Evolutionary conservation across 2,797 vertebrate species (phyloP).

Genomic region (Limosa lapponica): DNA sequence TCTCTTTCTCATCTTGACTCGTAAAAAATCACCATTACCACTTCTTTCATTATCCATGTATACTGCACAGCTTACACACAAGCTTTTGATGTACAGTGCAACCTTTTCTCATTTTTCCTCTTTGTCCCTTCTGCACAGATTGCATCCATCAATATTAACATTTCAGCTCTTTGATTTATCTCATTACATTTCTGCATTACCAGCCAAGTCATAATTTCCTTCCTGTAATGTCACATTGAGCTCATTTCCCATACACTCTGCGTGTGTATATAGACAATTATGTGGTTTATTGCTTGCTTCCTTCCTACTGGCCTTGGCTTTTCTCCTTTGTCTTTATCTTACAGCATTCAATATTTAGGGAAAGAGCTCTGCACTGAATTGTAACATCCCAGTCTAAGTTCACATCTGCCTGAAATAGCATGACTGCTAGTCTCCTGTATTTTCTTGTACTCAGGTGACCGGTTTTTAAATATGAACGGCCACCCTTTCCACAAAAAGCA

Average conservation of each 20-base stretch:
- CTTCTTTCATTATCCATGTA: neutral
- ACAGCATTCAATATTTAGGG: conserved; percentile 29
- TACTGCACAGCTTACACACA: neutral
- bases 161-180: conserved; percentile 57
- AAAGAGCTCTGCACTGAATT: neutral
- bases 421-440: neutral
- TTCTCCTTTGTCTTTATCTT: conserved; percentile 22
- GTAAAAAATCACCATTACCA: conserved; percentile 15
- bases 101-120: neutral
- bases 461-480: neutral
- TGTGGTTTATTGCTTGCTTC: conserved; percentile 44
- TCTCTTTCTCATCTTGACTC: neutral
- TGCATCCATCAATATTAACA: conserved; percentile 55
- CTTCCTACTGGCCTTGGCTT: conserved; percentile 42
- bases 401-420: neutral
- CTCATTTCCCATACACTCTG: conserved; percentile 56
- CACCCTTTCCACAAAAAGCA: neutral
- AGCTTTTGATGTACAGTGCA: neutral
- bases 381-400: neutral
- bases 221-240: conserved; percentile 46
- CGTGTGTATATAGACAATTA: conserved; percentile 45
- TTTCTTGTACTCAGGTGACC: neutral
- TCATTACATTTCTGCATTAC: conserved; percentile 49
- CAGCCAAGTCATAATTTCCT: conserved; percentile 57
- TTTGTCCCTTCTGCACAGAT: conserved; percentile 29